Evolutionary conservation across 2,888 invertebrate genomes (phyloP).

Genomic region (Chironomus tentans): DNA sequence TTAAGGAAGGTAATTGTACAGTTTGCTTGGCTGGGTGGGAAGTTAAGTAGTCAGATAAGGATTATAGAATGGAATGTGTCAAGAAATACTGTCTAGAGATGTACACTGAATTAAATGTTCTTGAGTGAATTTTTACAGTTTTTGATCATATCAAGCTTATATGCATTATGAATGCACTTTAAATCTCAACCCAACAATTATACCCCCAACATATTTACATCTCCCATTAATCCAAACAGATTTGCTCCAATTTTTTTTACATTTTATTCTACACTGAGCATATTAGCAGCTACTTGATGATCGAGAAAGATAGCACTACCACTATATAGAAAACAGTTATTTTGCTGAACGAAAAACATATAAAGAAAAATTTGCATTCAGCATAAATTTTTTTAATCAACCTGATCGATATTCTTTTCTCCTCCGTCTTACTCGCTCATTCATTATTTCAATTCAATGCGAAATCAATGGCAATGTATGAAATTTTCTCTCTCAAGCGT

Average conservation of each 20-base stretch:
- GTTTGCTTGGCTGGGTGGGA: too few relatives aligned
- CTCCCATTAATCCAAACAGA: background rate
- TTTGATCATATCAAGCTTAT: too few relatives aligned
- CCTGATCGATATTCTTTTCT: background rate
- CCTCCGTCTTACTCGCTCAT: background rate
- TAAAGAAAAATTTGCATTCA: constrained; percentile 18
- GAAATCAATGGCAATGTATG: background rate
- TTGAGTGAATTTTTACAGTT: too few relatives aligned
- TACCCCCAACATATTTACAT: background rate
- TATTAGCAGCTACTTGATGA: constrained; percentile 26
- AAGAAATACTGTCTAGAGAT: too few relatives aligned
- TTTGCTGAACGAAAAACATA: too few relatives aligned
- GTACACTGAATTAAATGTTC: too few relatives aligned
- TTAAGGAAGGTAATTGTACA: background rate
- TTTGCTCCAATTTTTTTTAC: constrained; percentile 9
- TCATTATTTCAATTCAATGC: background rate
- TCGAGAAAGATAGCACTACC: constrained; percentile 19
- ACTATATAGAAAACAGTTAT: constrained; percentile 14
- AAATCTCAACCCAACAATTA: background rate
- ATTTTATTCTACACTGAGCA: background rate
- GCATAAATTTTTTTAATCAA: background rate
- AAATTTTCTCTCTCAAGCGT: background rate
- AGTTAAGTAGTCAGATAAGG: too few relatives aligned
- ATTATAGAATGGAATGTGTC: too few relatives aligned
- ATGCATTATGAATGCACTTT: too few relatives aligned